Percentiles rank a stretch among this genome's conserved stretches.
Conservation (phyloP, 2,797 vertebrate species). For the Brachyalestes nurse region DNA sequence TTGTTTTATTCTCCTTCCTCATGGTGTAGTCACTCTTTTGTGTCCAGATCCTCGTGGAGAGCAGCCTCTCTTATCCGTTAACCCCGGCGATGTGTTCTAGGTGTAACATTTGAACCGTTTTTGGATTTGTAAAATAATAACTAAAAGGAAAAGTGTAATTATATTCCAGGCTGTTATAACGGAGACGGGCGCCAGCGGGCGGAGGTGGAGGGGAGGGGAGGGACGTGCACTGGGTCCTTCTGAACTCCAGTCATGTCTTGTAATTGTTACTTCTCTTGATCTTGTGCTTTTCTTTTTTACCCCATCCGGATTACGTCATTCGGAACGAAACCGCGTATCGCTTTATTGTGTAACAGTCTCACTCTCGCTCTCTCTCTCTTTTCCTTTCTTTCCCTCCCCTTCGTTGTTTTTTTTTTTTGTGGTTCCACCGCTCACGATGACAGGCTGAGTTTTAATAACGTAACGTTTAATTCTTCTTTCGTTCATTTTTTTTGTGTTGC, state of each 20-base stretch:
- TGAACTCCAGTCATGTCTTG: slow-evolving; percentile 68
- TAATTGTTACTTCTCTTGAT: slow-evolving; percentile 76
- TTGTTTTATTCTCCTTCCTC: slow-evolving; percentile 49
- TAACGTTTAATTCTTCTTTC: slow-evolving; percentile 81
- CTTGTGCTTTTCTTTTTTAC: slow-evolving; percentile 71
- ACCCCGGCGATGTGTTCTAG: slow-evolving; percentile 62
- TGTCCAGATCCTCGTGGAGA: slow-evolving; percentile 60
- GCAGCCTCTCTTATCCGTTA: slow-evolving; percentile 58
- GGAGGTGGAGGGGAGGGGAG: slow-evolving; percentile 49
- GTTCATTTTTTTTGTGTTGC: slow-evolving; percentile 65
- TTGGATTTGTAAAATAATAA: slow-evolving; percentile 76
- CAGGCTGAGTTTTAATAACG: slow-evolving; percentile 78
- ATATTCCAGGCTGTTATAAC: slow-evolving; percentile 64
- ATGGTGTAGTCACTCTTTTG: slow-evolving; percentile 69
- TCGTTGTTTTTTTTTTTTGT: slow-evolving; percentile 65
- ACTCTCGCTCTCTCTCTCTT: slow-evolving; percentile 64
- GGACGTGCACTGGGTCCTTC: slow-evolving; percentile 66
- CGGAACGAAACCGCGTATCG: slow-evolving; percentile 74
- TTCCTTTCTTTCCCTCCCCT: slow-evolving; percentile 56
- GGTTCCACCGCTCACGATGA: slow-evolving; percentile 76
- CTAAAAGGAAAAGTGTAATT: slow-evolving; percentile 68
- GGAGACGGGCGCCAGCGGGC: slow-evolving; percentile 56
- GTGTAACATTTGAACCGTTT: slow-evolving; percentile 62
- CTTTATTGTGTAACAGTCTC: slow-evolving; percentile 78
- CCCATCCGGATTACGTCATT: slow-evolving; percentile 68